A percentile compares a stretch with the other conserved stretches of the same genome.
phyloP scores from a whole-genome alignment of 2,888 invertebrate genomes.

The Dryocosmus kuriphilus region DNA sequence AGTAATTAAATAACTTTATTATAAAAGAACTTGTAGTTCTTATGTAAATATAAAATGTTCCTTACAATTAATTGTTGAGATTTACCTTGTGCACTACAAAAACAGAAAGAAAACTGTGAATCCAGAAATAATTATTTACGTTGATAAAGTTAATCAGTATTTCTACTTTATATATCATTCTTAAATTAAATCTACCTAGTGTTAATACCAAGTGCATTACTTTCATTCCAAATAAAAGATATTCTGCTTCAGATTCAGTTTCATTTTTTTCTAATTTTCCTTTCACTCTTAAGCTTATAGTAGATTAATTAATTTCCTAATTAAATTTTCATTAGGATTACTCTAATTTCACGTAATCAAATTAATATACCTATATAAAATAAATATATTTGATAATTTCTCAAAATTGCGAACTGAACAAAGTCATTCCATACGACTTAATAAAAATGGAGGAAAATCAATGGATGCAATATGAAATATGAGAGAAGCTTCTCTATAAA shows the following conservation, averaged over 20 bases:
- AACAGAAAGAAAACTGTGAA: not conserved
- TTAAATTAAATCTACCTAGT: conserved; percentile 1
- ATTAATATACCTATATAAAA: no score
- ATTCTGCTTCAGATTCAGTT: not conserved
- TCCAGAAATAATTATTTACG: not conserved
- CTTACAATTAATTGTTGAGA: conserved; percentile 6
- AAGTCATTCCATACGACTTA: not conserved
- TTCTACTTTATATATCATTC: conserved; percentile 13
- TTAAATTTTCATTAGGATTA: not conserved
- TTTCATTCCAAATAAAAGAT: conserved; percentile 9
- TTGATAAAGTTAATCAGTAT: conserved; percentile 25
- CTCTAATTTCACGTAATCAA: no score
- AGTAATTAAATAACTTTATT: not conserved
- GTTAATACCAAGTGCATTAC: not conserved
- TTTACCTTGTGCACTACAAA: conserved; percentile 15
- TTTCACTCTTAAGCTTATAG: not conserved
- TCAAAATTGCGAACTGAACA: not conserved
- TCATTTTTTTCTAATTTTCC: not conserved
- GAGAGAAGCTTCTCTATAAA: conserved; percentile 20
- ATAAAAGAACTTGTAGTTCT: not conserved
- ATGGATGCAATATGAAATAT: conserved; percentile 12
- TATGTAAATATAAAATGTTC: not conserved
- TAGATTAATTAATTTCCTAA: not conserved
- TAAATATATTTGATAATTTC: no score
- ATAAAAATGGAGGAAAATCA: not conserved